phyloP scores from a whole-genome alignment of 1,140 invertebrate species.

The Forficula auricularia region DNA sequence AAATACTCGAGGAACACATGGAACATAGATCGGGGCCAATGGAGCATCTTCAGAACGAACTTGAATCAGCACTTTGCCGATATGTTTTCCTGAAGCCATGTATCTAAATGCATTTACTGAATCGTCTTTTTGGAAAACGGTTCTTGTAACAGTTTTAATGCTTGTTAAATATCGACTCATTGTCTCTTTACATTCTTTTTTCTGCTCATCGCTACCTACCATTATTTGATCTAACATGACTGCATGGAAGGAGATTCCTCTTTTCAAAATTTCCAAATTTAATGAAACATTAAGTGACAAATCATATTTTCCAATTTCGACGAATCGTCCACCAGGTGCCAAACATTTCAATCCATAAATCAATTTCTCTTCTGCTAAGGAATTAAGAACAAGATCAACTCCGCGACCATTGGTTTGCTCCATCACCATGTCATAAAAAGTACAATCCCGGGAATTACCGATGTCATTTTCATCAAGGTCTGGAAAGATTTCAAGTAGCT shows the following conservation, averaged over 20 bases:
- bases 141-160: no score
- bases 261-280: no score
- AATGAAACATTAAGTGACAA: no score
- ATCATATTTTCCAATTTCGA: slow-evolving; percentile 58
- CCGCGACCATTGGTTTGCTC: slow-evolving; percentile 39
- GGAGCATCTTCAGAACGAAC: no score
- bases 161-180: no score
- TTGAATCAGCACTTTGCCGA: slow-evolving; percentile 67
- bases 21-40: no score
- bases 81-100: slow-evolving; percentile 73
- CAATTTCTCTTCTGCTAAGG: slow-evolving; percentile 59
- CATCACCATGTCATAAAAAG: slow-evolving; percentile 50
- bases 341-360: slow-evolving; percentile 37
- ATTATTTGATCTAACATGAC: slow-evolving; percentile 65
- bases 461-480: slow-evolving; percentile 44
- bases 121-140: no score
- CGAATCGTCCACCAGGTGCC: slow-evolving; percentile 42
- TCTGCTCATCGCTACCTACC: no score
- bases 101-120: no score
- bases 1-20: slow-evolving; percentile 15
- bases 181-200: no score
- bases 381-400: slow-evolving; percentile 63
- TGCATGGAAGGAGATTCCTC: slow-evolving; percentile 71
- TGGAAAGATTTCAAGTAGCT: slow-evolving; percentile 20
- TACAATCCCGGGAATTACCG: slow-evolving; percentile 47